Evolutionary conservation across 2,113 vertebrate species (phyloP), one percentile per base, ranked within the genome.

Genomic region (Percina caprodes): DNA sequence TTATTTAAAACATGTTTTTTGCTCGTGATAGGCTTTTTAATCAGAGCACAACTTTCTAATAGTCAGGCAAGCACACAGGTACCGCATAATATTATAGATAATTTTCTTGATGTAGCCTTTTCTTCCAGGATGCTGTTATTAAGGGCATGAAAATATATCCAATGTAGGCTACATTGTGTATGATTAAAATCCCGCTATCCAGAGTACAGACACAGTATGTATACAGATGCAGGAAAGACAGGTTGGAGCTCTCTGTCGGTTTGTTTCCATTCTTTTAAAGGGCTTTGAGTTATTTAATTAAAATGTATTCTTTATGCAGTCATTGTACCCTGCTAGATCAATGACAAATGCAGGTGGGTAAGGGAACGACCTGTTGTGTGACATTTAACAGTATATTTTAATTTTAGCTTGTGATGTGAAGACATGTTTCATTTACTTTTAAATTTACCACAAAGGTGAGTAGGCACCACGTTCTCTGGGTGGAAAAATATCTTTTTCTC

Each of bases 131-230:
- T 76, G 79, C 80, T 86, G 75, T 78, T 89, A 72, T 80, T 62
- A 67, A 84, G 89, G 83, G 74, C 77, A 82, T 79, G 46, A 78
- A 81, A 80, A 79, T 88, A 61, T 69, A 85, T 83, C 74, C 79
- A 80, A 85, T 86, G 76, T 80, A 75, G 69, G 77, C 60, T 69
- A 77, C 73, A 46, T 68, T 67, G 63, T 58, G 70, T 78, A 67
- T 83, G 72, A 58, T 75, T 3, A 84, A 80, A 91, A 67, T 42
- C 62, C n/a, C 26, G 49, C 61, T 15, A 23, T 78, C 67, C 61
- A 14, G 65, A 86, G 55, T 65, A 84, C 33, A 42, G 35, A 67
- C 68, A 30, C 60, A 51, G 21, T 70, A 52, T 65, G 58, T 59
- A 0, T 18, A 60, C 48, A 55, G 74, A 67, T 60, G 63, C 65